Evolutionary conservation across 1,140 invertebrate genomes (phyloP), one percentile per base, ranked within the genome.

Genomic region (Ceratina japonica): DNA sequence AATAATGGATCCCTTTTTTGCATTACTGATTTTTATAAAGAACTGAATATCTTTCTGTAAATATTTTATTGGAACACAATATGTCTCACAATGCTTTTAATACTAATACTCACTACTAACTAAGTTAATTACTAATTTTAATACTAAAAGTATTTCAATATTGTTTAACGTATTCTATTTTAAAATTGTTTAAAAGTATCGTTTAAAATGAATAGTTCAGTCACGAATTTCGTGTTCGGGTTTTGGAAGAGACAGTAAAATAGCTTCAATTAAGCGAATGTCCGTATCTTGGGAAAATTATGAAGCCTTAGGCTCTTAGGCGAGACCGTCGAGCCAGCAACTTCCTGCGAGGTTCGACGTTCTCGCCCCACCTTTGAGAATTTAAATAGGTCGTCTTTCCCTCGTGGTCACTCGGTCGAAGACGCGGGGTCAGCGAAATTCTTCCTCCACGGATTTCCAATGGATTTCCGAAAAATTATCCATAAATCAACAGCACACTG

Each of bases 251-350:
- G 22, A 20, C 15, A 16, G 31, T n/a, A 5, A 58, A 20, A 59
- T 52, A 22, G 37, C 58, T 49, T 68, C 52, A 68, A 68, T 68
- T n/a, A 69, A 16, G 8, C 20, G 2, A 2, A 0, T 4, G 22
- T 22, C 8, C 37, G 0, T 1, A 18, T 44, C 20, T 10, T 15
- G 1, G 18, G 54, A 52, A 63, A 15, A 20, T 54, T 18, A 51
- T n/a, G 20, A 64, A n/a, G 13, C 2, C 13, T 63, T 2, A 54
- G 13, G 58, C n/a, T 37, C 4, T 31, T 15, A 15, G 16, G 24
- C 18, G 44, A 62, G 58, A 77, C 37, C 15, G 66, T 70, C 75
- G 27, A 77, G 16, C 24, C 58, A 44, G 66, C 75, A 71, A n/a
- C 24, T 77, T 71, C 62, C 31, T 62, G 5, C 3, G 8, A 22